Conservation (phyloP, 1,140 invertebrate genomes). For the Mamestra configurata region DNA sequence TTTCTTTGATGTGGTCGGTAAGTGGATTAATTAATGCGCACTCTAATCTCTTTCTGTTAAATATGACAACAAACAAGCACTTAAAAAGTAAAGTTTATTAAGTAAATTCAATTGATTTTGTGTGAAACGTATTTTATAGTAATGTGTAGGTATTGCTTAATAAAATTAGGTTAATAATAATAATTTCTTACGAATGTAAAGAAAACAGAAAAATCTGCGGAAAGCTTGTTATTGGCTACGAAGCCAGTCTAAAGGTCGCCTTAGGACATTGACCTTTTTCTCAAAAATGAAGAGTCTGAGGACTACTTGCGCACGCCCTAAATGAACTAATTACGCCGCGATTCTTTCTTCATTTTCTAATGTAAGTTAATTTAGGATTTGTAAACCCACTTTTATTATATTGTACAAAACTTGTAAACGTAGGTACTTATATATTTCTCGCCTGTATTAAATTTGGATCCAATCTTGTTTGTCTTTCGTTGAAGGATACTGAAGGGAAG, state of each 20-base stretch:
- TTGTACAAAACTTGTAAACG: constrained; percentile 7
- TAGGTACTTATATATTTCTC: background rate
- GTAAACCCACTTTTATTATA: background rate
- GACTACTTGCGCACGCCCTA: constrained; percentile 4
- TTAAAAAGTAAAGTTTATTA: background rate
- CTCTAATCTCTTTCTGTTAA: background rate
- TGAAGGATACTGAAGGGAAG: background rate
- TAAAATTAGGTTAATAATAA: background rate
- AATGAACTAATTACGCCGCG: constrained; percentile 15
- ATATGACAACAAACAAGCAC: background rate
- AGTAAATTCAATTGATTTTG: background rate
- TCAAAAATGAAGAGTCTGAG: background rate
- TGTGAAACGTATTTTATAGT: background rate
- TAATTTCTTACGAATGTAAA: background rate
- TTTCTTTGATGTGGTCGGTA: background rate
- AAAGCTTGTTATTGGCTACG: constrained; percentile 21
- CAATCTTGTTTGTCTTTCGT: background rate
- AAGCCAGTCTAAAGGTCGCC: background rate
- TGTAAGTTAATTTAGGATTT: background rate
- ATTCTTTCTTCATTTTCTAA: constrained; percentile 24
- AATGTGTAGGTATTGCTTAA: background rate
- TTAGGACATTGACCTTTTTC: constrained; percentile 18
- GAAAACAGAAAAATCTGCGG: background rate
- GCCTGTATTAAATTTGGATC: background rate
- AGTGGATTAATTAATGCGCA: background rate